These are phyloP conservation scores for Arctocebus calabarensis DNA, from an alignment of 2,797 vertebrate genomes.

Conservation along the genomic window DNA sequence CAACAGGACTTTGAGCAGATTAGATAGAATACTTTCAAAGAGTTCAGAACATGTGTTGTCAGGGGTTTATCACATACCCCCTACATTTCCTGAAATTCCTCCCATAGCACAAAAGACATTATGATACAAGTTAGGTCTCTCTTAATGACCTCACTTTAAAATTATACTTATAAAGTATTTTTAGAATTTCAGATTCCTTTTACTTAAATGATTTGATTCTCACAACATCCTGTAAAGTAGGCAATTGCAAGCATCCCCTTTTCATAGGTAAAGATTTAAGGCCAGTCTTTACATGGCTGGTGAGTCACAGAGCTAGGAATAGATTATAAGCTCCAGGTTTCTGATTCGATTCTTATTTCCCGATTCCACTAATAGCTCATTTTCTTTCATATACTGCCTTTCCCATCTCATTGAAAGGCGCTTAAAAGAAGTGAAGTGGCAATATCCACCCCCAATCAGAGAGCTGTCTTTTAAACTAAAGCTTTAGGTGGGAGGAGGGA, in stretches of 20 bases:
- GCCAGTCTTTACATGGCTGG: neutral
- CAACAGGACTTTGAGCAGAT: conserved; percentile 74
- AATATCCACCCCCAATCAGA: neutral
- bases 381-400: neutral
- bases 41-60: conserved; percentile 49
- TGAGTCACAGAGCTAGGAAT: neutral
- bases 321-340: neutral
- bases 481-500: neutral
- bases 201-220: neutral
- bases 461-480: conserved; percentile 4
- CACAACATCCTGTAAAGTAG: neutral
- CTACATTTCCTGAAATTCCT: conserved; percentile 20
- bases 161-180: conserved; percentile 48
- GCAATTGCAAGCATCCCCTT: neutral
- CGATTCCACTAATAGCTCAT: too few species aligned
- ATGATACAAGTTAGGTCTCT: neutral
- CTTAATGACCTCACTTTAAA: conserved; percentile 26
- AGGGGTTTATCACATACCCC: neutral
- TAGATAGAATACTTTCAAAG: conserved; percentile 73
- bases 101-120: conserved; percentile 22
- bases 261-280: neutral
- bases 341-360: neutral
- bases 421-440: neutral
- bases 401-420: neutral
- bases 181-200: conserved; percentile 38